Percentiles rank a stretch among this genome's conserved stretches.
Conservation (phyloP, 2,888 invertebrate species). For the Cotesia congregata region DNA sequence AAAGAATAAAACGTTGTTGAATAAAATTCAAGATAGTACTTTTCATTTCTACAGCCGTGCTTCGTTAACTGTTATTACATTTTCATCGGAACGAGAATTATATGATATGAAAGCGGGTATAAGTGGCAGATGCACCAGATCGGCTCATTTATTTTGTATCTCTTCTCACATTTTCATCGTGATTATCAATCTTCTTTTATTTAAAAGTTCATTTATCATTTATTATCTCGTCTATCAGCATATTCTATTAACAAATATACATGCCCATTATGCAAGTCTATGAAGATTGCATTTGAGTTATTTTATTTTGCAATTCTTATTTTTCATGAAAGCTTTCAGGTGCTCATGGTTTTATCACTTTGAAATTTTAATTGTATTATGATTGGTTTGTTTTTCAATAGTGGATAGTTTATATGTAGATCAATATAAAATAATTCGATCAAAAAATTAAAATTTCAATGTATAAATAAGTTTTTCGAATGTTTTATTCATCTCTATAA, state of each 20-base stretch:
- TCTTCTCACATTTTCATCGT: neutral
- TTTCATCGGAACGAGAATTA: constrained; percentile 19
- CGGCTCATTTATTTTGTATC: constrained; percentile 6
- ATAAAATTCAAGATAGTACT: constrained; percentile 18
- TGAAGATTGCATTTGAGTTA: neutral
- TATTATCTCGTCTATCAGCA: neutral
- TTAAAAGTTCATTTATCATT: neutral
- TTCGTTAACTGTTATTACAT: constrained; percentile 34
- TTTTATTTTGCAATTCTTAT: neutral
- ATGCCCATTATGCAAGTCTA: neutral
- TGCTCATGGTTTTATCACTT: neutral
- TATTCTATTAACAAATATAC: neutral
- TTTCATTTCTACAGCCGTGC: constrained; percentile 29
- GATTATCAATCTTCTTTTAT: neutral
- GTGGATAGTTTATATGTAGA: too few relatives aligned
- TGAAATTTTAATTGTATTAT: neutral
- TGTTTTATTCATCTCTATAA: neutral
- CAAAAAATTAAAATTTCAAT: neutral
- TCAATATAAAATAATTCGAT: neutral
- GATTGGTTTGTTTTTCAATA: neutral
- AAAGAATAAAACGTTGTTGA: neutral
- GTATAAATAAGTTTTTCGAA: neutral
- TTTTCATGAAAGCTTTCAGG: neutral
- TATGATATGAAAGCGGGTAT: constrained; percentile 13
- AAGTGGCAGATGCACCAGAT: constrained; percentile 17